Conservation (phyloP, 2,888 invertebrate genomes). For the Hemaris fuciformis region DNA sequence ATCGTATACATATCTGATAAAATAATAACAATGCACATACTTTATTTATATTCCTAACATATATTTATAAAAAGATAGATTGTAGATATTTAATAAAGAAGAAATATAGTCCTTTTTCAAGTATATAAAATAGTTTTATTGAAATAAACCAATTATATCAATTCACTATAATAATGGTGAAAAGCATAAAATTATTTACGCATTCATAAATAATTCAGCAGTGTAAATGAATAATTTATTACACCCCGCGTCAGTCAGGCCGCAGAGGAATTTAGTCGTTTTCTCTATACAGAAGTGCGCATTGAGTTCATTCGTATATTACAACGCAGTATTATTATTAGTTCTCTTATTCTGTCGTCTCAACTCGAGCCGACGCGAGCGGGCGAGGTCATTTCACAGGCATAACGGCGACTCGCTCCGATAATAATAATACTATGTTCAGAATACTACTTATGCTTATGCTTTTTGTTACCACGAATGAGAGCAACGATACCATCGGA, state of each 20-base stretch:
- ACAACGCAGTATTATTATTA: constrained; percentile 45
- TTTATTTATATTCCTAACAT: no score
- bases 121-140: no score
- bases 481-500: constrained; percentile 32
- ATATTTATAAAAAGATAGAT: no score
- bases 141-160: background rate
- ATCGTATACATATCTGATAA: no score
- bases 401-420: constrained; percentile 48
- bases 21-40: no score
- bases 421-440: constrained; percentile 45
- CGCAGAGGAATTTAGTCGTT: background rate
- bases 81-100: no score
- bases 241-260: background rate
- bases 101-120: no score
- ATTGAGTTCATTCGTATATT: background rate
- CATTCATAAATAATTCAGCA: background rate
- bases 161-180: background rate
- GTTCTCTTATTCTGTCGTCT: constrained; percentile 31
- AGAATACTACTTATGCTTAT: constrained; percentile 36
- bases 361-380: constrained; percentile 38
- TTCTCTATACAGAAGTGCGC: background rate
- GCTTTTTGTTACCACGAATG: constrained; percentile 26
- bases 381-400: constrained; percentile 51
- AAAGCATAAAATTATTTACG: background rate
- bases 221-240: background rate